Conservation (phyloP, 92 coral and sea anemone genomes). For the Palythoa grandis region DNA sequence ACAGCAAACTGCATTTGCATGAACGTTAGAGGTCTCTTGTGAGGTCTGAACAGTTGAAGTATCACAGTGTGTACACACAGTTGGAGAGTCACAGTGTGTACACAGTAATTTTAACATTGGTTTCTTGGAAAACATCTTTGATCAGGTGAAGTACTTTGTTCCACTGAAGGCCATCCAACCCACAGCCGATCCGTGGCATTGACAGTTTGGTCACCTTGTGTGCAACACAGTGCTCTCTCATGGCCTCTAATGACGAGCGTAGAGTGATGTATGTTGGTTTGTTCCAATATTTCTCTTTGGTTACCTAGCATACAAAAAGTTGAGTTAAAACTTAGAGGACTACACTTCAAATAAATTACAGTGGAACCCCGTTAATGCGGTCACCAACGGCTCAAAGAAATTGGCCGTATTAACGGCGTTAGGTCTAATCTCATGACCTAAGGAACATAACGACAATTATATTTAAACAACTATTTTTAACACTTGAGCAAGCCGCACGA, state of each 20-base stretch:
- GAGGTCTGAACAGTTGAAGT: no score
- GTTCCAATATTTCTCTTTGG: slow-evolving; percentile 82
- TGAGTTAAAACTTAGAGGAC: neutral
- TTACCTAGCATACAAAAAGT: slow-evolving; percentile 56
- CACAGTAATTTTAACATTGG: slow-evolving; percentile 64
- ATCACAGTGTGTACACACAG: no score
- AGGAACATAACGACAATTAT: no score
- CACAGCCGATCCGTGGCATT: slow-evolving; percentile 96
- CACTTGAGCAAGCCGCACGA: no score
- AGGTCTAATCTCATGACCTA: no score
- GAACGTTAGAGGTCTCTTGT: no score
- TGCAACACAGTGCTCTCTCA: slow-evolving; percentile 71
- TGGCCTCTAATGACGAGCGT: slow-evolving; percentile 66
- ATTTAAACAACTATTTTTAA: no score
- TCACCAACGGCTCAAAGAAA: no score
- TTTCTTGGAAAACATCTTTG: slow-evolving; percentile 66
- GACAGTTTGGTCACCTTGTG: slow-evolving; percentile 71
- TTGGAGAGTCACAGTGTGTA: slow-evolving; percentile 55
- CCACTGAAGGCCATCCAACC: slow-evolving; percentile 90
- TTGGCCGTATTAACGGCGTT: no score
- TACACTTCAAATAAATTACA: neutral
- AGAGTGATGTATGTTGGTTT: slow-evolving; percentile 86
- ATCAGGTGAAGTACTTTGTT: slow-evolving; percentile 65
- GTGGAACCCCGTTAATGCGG: no score
- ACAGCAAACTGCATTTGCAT: no score